Evolutionary conservation across 2,888 invertebrate species (phyloP).

Genomic region (Dasysyrphus tricinctus): DNA sequence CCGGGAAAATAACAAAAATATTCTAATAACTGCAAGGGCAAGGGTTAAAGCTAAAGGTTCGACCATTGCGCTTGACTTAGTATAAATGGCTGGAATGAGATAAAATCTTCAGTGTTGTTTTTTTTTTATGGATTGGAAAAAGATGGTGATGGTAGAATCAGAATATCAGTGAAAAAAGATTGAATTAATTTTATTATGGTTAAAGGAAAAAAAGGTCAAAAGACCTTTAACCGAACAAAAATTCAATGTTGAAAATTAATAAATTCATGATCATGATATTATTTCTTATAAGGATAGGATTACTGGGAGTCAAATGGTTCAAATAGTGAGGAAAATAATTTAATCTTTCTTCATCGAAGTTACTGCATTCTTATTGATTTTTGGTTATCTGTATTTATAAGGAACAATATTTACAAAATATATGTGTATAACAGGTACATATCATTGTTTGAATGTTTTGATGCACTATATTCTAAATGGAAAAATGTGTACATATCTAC

Average conservation of each 20-base stretch:
- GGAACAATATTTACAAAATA: no score
- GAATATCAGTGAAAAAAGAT: slow-evolving; percentile 41
- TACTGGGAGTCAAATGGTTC: no score
- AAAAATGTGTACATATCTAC: no score
- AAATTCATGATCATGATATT: slow-evolving; percentile 19
- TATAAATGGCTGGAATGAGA: slow-evolving; percentile 15
- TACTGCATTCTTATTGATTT: no score
- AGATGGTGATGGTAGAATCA: slow-evolving; percentile 23
- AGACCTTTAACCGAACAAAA: slow-evolving; percentile 1
- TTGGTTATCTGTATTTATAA: no score
- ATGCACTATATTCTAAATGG: no score
- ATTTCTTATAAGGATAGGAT: slow-evolving; percentile 3
- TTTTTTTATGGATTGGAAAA: background rate
- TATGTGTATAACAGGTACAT: no score
- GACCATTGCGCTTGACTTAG: slow-evolving; percentile 53
- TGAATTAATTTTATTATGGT: slow-evolving; percentile 66
- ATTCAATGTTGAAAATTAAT: slow-evolving; percentile 12
- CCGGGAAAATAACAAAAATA: background rate
- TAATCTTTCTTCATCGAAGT: no score
- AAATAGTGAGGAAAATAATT: no score
- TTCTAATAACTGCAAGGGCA: background rate
- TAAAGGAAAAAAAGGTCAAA: slow-evolving; percentile 23
- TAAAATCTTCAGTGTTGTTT: background rate
- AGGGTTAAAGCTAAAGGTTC: slow-evolving; percentile 13
- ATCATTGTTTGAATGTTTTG: no score